Base-by-base conservation (phyloP, 1,140 invertebrate species). In the Brachionus angularis region DNA sequence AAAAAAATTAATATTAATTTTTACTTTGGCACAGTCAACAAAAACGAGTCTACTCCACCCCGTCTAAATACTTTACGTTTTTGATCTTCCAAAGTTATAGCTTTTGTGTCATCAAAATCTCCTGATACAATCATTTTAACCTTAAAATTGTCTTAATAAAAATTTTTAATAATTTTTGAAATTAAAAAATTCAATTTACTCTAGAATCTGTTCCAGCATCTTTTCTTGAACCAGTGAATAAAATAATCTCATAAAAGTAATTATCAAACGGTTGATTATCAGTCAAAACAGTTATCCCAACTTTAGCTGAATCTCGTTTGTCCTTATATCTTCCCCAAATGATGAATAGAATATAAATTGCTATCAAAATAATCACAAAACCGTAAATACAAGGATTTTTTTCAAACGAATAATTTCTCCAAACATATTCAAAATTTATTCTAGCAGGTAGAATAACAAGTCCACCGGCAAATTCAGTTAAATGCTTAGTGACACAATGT, bases 301-400 rank as follows among this genome's bases (percentile, higher is more conserved):
- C 80, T 76, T 79, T 82, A 73, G 80, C 76, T 5, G 79, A 34
- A 71, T 85, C 84, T 70, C 81, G 83, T 49, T 77, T 81, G 74
- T 85, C 84, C 74, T 84, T 75, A 21, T 75, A 61, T 21, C 83
- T 73, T 3, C 84, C 82, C 79, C 83, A 85, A 10, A 85, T 77
- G 0, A 82, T 75, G 16, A 80, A 74, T 0, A 80, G 44, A 14
- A 84, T 73, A 72, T 84, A 85, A 10, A 85, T 69, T 7, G 77
- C 69, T 16, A 77, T 61, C 3, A 84, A 81, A 3, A 84, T 75
- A 25, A 85, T 84, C 44, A 83, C 78, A 0, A 83, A 84, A 55
- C 83, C 76, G 73, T 85, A 86, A 46, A 86, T 79, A 1, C 84
- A 85, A 3, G 84, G 78, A 75, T 86, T 86, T 74, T 84, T 83